Base-by-base conservation (phyloP, 2,113 vertebrate genomes). In the Alligator sinensis region DNA sequence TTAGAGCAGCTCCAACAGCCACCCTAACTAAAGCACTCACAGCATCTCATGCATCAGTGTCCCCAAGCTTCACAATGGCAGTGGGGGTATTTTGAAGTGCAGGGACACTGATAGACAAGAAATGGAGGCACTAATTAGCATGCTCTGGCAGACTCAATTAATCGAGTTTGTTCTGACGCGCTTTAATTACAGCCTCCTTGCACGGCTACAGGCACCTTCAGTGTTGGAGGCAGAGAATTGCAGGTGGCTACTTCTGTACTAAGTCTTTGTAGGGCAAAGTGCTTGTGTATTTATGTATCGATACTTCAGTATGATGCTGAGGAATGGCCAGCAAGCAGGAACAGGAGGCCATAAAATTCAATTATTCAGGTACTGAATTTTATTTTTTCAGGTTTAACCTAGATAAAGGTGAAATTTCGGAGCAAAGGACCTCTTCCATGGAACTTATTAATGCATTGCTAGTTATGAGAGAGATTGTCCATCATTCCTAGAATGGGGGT, bases 301-400 rank as follows among this genome's bases (percentile, higher is more conserved):
- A n/a, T 66, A 17, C 2, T 66, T 55, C 18, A 21, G 9, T 8
- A 28, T 16, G 19, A 82, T 70, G 28, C 11, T 77, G 58, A 89
- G 17, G 24, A 84, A 60, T 1, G 27, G 8, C 3, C 0, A 17
- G 25, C 30, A 62, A 58, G 63, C n/a, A 64, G 16, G 1, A 16
- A 30, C 63, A 68, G 7, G 3, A 80, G 63, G 4, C 18, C 5
- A 16, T 47, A n/a, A 24, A 11, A 64, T 47, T 17, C 27, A 59
- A 38, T 47, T 47, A 47, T 47, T 47, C 28, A 89, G 5, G 2
- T 3, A 21, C 38, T 47, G 47, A 47, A 47, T 47, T 77, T 60
- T 5, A 2, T 72, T 80, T 72, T 11, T 77, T 83, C 27, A 72
- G 30, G 75, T 27, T 30, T 1, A 27, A 63, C 76, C 86, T 17